Evolutionary conservation across 2,113 vertebrate species (phyloP).

Genomic region (Hippopotamus amphibius): DNA sequence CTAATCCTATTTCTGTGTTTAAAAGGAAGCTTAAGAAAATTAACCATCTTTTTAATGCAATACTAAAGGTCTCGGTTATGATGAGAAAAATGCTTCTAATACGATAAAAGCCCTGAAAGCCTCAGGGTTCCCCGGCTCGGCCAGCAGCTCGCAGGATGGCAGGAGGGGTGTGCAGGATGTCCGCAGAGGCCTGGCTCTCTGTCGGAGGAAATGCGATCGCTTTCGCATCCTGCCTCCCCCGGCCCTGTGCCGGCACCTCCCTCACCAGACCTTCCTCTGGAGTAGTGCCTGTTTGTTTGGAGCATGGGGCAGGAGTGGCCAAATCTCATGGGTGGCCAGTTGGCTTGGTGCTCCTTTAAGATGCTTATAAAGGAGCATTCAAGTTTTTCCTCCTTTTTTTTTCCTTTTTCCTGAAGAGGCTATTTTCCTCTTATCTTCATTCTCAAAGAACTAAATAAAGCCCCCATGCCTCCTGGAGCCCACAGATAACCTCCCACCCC

Average conservation of each 20-base stretch:
- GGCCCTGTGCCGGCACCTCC: slow-evolving; percentile 65
- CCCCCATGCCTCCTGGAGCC: slow-evolving; percentile 61
- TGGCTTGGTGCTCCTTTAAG: slow-evolving; percentile 64
- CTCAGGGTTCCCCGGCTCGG: slow-evolving; percentile 83
- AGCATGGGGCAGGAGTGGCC: slow-evolving; percentile 67
- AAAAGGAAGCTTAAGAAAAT: slow-evolving; percentile 91
- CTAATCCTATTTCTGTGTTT: slow-evolving; percentile 90
- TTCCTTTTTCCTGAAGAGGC: slow-evolving; percentile 66
- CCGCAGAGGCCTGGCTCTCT: slow-evolving; percentile 82
- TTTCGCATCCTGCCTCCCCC: slow-evolving; percentile 85
- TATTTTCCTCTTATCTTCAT: slow-evolving; percentile 80
- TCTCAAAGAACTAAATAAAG: slow-evolving; percentile 74
- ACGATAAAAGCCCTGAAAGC: slow-evolving; percentile 89
- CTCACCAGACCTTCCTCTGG: slow-evolving; percentile 74
- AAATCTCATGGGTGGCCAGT: slow-evolving; percentile 25
- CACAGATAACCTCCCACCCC: slow-evolving; percentile 49
- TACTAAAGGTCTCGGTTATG: slow-evolving; percentile 87
- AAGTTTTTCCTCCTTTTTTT: slow-evolving; percentile 16
- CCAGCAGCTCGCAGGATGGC: slow-evolving; percentile 76
- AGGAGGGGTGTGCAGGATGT: slow-evolving; percentile 83
- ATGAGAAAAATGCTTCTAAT: slow-evolving; percentile 90
- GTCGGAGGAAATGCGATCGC: slow-evolving; percentile 86
- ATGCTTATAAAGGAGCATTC: slow-evolving; percentile 71
- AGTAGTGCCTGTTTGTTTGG: slow-evolving; percentile 77
- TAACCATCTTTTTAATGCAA: slow-evolving; percentile 89